Base-by-base conservation (phyloP, 2,113 vertebrate genomes). In the Myotis davidii region DNA sequence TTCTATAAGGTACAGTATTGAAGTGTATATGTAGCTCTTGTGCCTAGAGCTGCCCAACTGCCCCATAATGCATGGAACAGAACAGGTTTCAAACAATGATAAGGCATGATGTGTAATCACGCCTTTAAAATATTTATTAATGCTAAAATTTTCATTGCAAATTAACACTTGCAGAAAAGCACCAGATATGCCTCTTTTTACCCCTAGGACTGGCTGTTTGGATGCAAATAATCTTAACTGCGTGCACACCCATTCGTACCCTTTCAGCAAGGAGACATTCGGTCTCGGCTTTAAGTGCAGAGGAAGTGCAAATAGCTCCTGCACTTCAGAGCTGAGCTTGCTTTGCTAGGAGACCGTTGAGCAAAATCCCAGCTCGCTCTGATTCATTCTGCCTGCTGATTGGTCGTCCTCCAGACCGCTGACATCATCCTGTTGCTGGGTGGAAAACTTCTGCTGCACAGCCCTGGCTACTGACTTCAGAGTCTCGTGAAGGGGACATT, bases 381-480 rank as follows among this genome's bases (percentile, higher is more conserved):
- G 92, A 98, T 97, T 91, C 85, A 96, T 92, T 72, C 81, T 88
- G 0, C 0, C 42, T 88, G 29, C 95, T 93, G 96, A 98, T 98
- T 98, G 98, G 98, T 65, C 2, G 72, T 59, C 59, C 92, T 95
- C 87, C 91, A 95, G 93, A 94, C 95, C 93, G 87, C 97, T 98
- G 98, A 98, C 97, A 94, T 98, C 98, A 98, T 94, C 96, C 94
- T 98, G 98, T 98, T 98, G 98, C 98, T 93, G 97, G 97, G 98
- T 95, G 95, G 94, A 98, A 98, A 97, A 96, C 90, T 96, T 94
- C 90, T 94, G 91, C 96, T 23, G 84, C 93, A 39, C 79, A 54
- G 89, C 92, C 61, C 29, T 94, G 34, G n/a, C 42, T 50, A 45
- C 90, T 77, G 95, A 83, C 96, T 96, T 96, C 87, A 91, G 89